A percentile compares a stretch with the other conserved stretches of the same genome.
These are phyloP conservation scores for Micropterix aruncella DNA, from an alignment of 2,888 invertebrate species.

Conservation along the genomic window DNA sequence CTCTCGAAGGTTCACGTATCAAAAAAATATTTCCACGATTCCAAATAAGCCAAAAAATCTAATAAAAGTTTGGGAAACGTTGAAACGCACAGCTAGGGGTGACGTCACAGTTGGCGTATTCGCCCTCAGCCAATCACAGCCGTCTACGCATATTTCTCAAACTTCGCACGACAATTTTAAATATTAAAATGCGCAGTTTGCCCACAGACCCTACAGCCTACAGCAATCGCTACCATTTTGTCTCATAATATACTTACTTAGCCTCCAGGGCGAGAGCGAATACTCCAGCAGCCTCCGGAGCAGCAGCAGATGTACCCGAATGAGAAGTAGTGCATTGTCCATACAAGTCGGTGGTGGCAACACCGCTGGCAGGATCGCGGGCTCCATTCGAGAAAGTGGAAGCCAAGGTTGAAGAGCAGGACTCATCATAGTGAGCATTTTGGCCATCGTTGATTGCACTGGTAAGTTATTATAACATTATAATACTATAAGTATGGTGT, in stretches of 20 bases:
- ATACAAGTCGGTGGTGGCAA: conserved; percentile 96
- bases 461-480: conserved; percentile 6
- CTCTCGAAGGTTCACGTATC: too few relatives aligned
- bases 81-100: too few relatives aligned
- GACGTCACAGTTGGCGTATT: too few relatives aligned
- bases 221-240: too few relatives aligned
- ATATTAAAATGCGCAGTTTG: too few relatives aligned
- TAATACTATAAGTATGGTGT: background rate
- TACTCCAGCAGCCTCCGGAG: conserved; percentile 97
- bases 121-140: too few relatives aligned
- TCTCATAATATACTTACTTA: conserved; percentile 82
- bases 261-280: conserved; percentile 96
- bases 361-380: conserved; percentile 94
- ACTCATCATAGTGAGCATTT: conserved; percentile 99
- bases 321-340: conserved; percentile 98
- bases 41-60: too few relatives aligned
- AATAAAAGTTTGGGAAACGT: too few relatives aligned
- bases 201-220: too few relatives aligned
- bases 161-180: too few relatives aligned
- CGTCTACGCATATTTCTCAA: too few relatives aligned
- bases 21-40: too few relatives aligned
- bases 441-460: conserved; percentile 98
- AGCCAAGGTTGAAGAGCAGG: conserved; percentile 95
- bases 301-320: conserved; percentile 98
- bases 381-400: conserved; percentile 99